These are phyloP conservation scores for Proteles cristata DNA, from an alignment of 2,113 vertebrate species.

Conservation along the genomic window DNA sequence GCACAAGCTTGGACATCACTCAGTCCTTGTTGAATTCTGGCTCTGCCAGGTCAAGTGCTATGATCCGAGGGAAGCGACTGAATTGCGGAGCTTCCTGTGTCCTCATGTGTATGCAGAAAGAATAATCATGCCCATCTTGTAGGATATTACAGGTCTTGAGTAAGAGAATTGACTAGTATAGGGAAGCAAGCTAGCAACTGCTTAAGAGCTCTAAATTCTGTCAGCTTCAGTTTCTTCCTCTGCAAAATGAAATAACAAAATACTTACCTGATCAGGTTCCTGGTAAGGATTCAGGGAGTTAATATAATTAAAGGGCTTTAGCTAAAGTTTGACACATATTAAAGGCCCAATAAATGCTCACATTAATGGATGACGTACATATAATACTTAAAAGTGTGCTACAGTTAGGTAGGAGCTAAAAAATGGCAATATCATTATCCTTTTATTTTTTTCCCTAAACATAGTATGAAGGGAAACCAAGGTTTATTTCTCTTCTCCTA, in stretches of 20 bases:
- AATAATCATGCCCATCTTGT: background rate
- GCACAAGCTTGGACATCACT: background rate
- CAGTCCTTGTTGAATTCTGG: background rate
- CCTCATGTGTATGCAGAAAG: background rate
- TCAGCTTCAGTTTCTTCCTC: slow-evolving; percentile 11
- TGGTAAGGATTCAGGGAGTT: background rate
- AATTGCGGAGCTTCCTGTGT: background rate
- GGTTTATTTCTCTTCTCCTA: slow-evolving; percentile 3
- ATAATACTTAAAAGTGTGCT: background rate
- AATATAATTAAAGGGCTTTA: background rate
- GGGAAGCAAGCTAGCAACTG: background rate
- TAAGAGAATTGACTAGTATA: background rate
- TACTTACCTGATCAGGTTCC: background rate
- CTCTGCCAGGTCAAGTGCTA: background rate
- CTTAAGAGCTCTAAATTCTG: background rate
- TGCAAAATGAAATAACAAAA: slow-evolving; percentile 10
- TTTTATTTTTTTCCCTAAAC: slow-evolving; percentile 36
- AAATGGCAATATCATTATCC: background rate
- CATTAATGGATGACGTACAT: background rate
- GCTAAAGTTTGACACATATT: background rate
- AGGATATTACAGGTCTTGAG: background rate
- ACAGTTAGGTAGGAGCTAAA: background rate
- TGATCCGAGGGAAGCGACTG: background rate
- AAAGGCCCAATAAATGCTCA: background rate
- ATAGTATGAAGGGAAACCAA: background rate